Conservation (phyloP, 92 coral and sea anemone genomes). For the Zoanthus sansibaricus region DNA sequence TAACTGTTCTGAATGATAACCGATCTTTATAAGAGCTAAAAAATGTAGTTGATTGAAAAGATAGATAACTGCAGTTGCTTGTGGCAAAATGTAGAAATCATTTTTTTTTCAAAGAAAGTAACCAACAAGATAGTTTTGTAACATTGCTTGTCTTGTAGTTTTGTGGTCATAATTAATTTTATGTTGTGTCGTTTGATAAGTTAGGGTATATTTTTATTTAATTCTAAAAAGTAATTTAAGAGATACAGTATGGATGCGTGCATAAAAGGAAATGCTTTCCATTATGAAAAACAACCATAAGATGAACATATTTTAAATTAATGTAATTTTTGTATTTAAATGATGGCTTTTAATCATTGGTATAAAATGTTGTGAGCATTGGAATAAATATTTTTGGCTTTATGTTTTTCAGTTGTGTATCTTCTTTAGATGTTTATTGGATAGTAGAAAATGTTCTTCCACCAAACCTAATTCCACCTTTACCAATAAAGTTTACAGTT, state of each 20-base stretch:
- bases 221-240: neutral
- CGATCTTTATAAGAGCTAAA: neutral
- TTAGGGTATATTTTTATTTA: neutral
- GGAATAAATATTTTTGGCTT: slow-evolving; percentile 43
- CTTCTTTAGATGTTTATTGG: too few relatives aligned
- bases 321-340: slow-evolving; percentile 17
- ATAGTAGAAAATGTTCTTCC: too few relatives aligned
- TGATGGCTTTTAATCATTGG: neutral
- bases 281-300: neutral
- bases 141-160: neutral
- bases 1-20: neutral
- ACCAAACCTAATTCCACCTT: too few relatives aligned
- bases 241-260: neutral
- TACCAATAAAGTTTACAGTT: too few relatives aligned
- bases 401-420: neutral
- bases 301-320: slow-evolving; percentile 39
- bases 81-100: neutral
- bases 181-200: neutral
- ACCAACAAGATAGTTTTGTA: neutral
- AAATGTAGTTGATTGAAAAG: neutral
- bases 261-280: neutral
- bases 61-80: neutral
- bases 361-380: neutral
- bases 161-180: neutral
- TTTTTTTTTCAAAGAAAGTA: neutral